phyloP scores from a whole-genome alignment of 2,888 invertebrate species.

The Hemaris fuciformis region DNA sequence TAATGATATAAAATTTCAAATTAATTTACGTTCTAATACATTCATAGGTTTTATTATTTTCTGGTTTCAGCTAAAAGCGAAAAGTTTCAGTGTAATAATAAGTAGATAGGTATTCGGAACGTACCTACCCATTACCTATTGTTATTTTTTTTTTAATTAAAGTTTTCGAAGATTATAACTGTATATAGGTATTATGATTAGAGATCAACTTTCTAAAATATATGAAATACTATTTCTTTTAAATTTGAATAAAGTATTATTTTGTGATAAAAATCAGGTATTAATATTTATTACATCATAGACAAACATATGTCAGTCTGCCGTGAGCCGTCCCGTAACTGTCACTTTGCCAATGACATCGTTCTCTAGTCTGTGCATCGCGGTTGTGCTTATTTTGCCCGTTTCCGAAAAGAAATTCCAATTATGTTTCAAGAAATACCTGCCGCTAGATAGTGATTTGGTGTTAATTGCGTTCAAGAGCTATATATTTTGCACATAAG shows the following conservation, averaged over 20 bases:
- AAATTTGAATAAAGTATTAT: background rate
- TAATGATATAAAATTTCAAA: background rate
- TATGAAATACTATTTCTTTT: background rate
- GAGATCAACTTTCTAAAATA: too few species aligned
- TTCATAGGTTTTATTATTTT: too few species aligned
- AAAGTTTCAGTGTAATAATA: background rate
- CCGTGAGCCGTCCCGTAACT: too few species aligned
- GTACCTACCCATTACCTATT: too few species aligned
- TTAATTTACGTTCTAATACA: too few species aligned
- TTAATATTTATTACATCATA: background rate
- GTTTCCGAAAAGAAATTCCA: conserved; percentile 51
- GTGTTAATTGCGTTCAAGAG: conserved; percentile 39
- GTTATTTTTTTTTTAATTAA: too few species aligned
- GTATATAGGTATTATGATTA: too few species aligned
- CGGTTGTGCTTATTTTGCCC: conserved; percentile 61
- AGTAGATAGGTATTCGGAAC: background rate
- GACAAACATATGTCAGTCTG: background rate
- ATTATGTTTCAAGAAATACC: conserved; percentile 59
- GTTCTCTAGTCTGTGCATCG: conserved; percentile 25
- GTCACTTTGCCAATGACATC: conserved; percentile 17
- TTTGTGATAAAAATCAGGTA: background rate
- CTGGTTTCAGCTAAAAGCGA: too few species aligned
- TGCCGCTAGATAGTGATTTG: conserved; percentile 42
- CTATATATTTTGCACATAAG: conserved; percentile 55
- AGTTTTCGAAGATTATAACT: too few species aligned